A percentile compares a stretch with the other conserved stretches of the same genome.
Evolutionary conservation across 64 coral and sea anemone species (phyloP).

Genomic region (Stichodactyla helianthus): DNA sequence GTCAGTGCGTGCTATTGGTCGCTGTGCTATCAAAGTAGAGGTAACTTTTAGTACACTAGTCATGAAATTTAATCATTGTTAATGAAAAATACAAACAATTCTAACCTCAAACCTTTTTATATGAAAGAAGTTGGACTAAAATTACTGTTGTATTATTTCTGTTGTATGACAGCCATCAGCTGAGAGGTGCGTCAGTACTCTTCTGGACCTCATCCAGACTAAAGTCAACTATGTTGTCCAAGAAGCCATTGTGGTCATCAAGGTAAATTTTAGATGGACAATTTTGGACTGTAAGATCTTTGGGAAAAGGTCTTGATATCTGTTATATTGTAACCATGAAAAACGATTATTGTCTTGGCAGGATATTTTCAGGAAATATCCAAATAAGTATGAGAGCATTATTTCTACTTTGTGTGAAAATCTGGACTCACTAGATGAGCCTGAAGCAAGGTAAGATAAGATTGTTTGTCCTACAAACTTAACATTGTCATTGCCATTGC

Average conservation of each 20-base stretch:
- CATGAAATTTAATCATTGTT: too few relatives aligned
- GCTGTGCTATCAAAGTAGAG: slow-evolving; percentile 99
- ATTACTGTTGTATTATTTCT: too few relatives aligned
- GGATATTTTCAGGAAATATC: slow-evolving; percentile 98
- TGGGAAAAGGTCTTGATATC: neutral
- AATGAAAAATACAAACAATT: too few relatives aligned
- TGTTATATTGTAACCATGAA: neutral
- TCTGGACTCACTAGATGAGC: slow-evolving; percentile 96
- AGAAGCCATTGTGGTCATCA: slow-evolving; percentile 99
- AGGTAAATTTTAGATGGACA: slow-evolving; percentile 37
- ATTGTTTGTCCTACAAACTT: too few relatives aligned
- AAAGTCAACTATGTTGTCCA: slow-evolving; percentile 99
- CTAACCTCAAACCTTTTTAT: too few relatives aligned
- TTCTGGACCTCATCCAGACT: slow-evolving; percentile 93
- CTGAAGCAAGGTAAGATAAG: slow-evolving; percentile 79
- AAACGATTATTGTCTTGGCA: neutral
- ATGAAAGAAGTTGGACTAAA: too few relatives aligned
- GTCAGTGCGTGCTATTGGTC: slow-evolving; percentile 95
- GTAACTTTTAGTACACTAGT: neutral
- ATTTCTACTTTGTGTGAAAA: slow-evolving; percentile 98
- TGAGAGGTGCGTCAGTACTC: slow-evolving; percentile 95
- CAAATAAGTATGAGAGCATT: slow-evolving; percentile 99
- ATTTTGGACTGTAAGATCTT: neutral
- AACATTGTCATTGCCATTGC: too few relatives aligned
- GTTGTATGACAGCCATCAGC: slow-evolving; percentile 79